A percentile compares a stretch with the other conserved stretches of the same genome.
Evolutionary conservation across 2,888 invertebrate species (phyloP).

Genomic region (Zygothrica quintamaculata): DNA sequence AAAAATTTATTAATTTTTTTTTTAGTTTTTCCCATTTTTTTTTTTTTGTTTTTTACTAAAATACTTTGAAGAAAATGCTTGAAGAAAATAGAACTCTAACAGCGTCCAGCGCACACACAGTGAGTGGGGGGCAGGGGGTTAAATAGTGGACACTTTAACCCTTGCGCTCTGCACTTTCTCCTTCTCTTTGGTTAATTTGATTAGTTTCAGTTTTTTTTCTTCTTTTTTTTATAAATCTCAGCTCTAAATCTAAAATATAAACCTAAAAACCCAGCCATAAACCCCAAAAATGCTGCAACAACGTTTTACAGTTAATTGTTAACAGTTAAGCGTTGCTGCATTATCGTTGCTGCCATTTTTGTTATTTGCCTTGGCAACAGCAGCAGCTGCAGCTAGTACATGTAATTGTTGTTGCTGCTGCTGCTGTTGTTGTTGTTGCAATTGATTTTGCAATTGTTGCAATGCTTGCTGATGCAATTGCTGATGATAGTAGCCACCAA

Average conservation of each 20-base stretch:
- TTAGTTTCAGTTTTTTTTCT: slow-evolving; percentile 56
- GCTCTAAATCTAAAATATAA: background rate
- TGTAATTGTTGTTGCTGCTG: slow-evolving; percentile 70
- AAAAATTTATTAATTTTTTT: slow-evolving; percentile 6
- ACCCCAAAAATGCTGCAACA: background rate
- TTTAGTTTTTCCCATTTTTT: slow-evolving; percentile 10
- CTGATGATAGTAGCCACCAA: slow-evolving; percentile 68
- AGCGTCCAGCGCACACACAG: too few relatives aligned
- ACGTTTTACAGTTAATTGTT: background rate
- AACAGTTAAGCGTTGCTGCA: slow-evolving; percentile 54
- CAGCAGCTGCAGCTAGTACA: slow-evolving; percentile 58
- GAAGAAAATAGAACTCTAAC: slow-evolving; percentile 14
- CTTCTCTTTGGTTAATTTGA: slow-evolving; percentile 71
- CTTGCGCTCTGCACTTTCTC: slow-evolving; percentile 3
- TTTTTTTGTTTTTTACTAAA: slow-evolving; percentile 20
- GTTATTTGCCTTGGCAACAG: slow-evolving; percentile 45
- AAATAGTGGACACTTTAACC: too few relatives aligned
- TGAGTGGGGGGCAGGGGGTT: too few relatives aligned
- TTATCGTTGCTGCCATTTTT: slow-evolving; percentile 35
- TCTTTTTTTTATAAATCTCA: background rate
- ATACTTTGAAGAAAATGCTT: slow-evolving; percentile 57
- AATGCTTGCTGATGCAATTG: slow-evolving; percentile 75
- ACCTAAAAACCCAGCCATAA: background rate
- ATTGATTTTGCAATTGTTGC: slow-evolving; percentile 73
- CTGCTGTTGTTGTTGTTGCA: slow-evolving; percentile 72